Evolutionary conservation across 2,888 invertebrate genomes (phyloP), one percentile per base, ranked within the genome.

Genomic region (Rhaphigaster nebulosa): DNA sequence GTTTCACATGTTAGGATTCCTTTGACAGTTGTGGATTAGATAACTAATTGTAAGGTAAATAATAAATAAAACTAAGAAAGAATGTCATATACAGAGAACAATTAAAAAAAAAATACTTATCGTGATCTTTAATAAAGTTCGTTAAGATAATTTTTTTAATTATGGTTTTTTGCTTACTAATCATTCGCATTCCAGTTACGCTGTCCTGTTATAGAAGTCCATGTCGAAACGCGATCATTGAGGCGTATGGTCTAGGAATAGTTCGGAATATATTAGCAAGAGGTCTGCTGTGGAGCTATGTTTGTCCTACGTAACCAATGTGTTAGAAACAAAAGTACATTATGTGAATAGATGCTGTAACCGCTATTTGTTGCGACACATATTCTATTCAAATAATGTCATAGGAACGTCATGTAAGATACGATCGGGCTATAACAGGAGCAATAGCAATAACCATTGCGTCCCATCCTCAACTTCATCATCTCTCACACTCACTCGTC

Each of bases 111-210:
- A n/a, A 65, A 65, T 65, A 3, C 34, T 29, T 34, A 29, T 18
- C 5, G 15, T 18, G 29, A 15, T 34, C 0, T 65, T 29, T 65
- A 65, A 65, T 65, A 34, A 65, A 34, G 15, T 65, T 34, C 18
- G 34, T 65, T 65, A 65, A 13, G 65, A 5, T 34, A 65, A 65
- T 65, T 34, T 15, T 65, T 65, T 65, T 65, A 65, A 65, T 65
- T 34, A 65, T 18, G 29, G 65, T 18, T 18, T 34, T 34, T 65
- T 34, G 29, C 65, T 34, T 65, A 34, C 18, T 38, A 20, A 38
- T 20, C 70, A 76, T 76, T 76, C 70, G 38, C 70, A 76, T 76
- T 38, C 70, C 70, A 20, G 38, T 76, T 38, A 76, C 70, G 70
- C 20, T 38, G 38, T 38, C 38, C 38, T 76, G 70, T 38, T 38